These are phyloP conservation scores for Sarcophaga carnaria DNA, from an alignment of 2,888 invertebrate species.

Conservation along the genomic window DNA sequence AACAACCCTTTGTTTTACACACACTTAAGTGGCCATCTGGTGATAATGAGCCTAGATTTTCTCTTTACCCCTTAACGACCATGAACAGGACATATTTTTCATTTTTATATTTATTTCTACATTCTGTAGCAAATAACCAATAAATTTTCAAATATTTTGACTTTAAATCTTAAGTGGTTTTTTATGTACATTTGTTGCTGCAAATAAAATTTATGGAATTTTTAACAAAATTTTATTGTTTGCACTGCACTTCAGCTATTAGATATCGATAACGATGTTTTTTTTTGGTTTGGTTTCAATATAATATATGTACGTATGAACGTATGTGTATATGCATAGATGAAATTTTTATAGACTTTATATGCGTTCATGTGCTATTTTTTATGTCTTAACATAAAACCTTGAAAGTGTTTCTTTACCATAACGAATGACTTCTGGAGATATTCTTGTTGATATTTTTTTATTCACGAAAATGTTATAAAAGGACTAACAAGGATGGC, in stretches of 20 bases:
- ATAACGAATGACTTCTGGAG: slow-evolving; percentile 11
- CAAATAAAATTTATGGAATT: background rate
- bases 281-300: too few species aligned
- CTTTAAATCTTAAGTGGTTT: background rate
- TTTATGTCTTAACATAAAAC: background rate
- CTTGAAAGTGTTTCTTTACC: background rate
- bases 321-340: background rate
- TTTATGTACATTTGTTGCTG: background rate
- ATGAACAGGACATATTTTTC: too few species aligned
- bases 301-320: background rate
- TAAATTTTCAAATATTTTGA: too few species aligned
- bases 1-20: too few species aligned
- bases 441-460: background rate
- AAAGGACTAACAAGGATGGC: background rate
- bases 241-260: slow-evolving; percentile 11
- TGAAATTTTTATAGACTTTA: background rate
- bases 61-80: too few species aligned
- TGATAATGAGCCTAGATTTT: too few species aligned
- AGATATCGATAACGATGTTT: background rate
- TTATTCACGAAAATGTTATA: background rate
- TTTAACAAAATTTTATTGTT: background rate
- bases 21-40: too few species aligned
- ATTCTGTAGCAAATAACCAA: too few species aligned
- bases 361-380: background rate
- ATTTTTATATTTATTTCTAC: too few species aligned